Conservation (phyloP, 2,888 invertebrate genomes). For the Apodemia mormo region DNA sequence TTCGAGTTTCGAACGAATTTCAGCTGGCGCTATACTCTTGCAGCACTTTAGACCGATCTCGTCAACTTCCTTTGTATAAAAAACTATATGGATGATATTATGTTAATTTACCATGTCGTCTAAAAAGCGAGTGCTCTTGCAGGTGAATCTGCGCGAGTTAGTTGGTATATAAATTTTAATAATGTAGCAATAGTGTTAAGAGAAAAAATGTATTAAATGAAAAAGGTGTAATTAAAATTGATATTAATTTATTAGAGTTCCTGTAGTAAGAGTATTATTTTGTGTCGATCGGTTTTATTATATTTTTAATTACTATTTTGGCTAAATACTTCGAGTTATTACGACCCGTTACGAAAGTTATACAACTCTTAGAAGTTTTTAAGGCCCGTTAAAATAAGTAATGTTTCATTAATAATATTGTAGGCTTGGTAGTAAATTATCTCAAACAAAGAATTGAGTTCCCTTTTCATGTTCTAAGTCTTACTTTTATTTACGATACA, state of each 20-base stretch:
- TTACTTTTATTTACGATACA: too few species aligned
- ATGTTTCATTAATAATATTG: conserved; percentile 14
- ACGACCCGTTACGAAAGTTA: conserved; percentile 11
- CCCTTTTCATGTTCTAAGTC: neutral
- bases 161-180: too few species aligned
- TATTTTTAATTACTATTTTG: neutral
- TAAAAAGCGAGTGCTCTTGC: too few species aligned
- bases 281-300: neutral
- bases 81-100: too few species aligned
- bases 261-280: neutral
- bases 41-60: too few species aligned
- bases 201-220: neutral
- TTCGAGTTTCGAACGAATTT: too few species aligned
- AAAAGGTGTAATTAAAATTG: neutral
- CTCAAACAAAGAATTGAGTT: neutral
- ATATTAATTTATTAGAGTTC: neutral
- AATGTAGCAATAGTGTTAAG: too few species aligned
- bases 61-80: too few species aligned
- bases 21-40: too few species aligned
- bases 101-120: too few species aligned
- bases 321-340: conserved; percentile 5
- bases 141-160: too few species aligned
- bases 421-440: neutral
- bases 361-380: neutral
- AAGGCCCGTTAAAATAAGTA: conserved; percentile 13